Conservation (phyloP, 1,140 invertebrate genomes). For the Tribolium madens region DNA sequence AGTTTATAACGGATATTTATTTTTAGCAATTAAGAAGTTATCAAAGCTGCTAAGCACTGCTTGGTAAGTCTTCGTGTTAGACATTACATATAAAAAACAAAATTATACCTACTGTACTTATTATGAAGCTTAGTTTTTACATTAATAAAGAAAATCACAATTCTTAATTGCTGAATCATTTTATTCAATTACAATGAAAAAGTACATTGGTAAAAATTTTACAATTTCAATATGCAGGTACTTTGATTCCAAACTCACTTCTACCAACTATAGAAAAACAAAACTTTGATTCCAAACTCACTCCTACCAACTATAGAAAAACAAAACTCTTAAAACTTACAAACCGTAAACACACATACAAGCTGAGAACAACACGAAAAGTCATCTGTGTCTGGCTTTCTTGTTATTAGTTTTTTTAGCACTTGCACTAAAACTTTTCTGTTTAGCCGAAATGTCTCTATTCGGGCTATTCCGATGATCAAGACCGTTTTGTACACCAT, state of each 20-base stretch:
- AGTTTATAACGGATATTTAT: background rate
- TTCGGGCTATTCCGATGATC: constrained; percentile 67
- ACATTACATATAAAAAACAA: too few relatives aligned
- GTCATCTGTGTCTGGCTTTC: constrained; percentile 78
- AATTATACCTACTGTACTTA: too few relatives aligned
- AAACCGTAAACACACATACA: background rate
- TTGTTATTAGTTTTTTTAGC: constrained; percentile 78
- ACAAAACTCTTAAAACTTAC: background rate
- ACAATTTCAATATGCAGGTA: background rate
- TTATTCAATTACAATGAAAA: background rate
- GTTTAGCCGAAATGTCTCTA: constrained; percentile 68
- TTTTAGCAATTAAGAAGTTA: too few relatives aligned
- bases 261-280: too few relatives aligned
- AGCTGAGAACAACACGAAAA: constrained; percentile 7
- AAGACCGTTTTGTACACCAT: constrained; percentile 70
- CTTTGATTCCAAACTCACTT: background rate
- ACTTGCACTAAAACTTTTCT: constrained; percentile 72
- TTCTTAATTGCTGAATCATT: background rate
- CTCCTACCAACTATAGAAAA: too few relatives aligned
- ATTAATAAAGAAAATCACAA: too few relatives aligned
- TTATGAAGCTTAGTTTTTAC: too few relatives aligned
- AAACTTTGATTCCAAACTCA: background rate
- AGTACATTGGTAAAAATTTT: background rate
- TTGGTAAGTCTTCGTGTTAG: too few relatives aligned
- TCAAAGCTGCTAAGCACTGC: too few relatives aligned